Conservation (phyloP, 2,888 invertebrate species). For the Leptopilina myrica region DNA sequence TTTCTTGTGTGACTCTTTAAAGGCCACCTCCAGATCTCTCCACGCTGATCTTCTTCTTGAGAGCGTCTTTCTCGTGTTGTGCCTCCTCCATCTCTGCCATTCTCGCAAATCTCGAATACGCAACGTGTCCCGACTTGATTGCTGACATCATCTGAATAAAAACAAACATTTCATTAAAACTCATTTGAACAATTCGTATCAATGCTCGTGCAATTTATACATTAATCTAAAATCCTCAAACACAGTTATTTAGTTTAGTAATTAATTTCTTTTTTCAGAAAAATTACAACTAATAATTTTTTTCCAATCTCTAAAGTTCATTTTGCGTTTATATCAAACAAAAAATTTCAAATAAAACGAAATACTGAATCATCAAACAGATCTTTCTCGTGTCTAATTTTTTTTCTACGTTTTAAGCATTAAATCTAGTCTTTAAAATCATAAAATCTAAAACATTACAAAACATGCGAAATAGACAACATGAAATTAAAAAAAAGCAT, state of each 20-base stretch:
- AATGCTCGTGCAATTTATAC: not conserved
- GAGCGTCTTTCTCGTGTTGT: slow-evolving; percentile 85
- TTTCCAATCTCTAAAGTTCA: no score
- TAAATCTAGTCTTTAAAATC: not conserved
- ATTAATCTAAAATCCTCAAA: not conserved
- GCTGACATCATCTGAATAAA: slow-evolving; percentile 96
- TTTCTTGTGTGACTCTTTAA: slow-evolving; percentile 77
- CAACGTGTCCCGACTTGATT: slow-evolving; percentile 96
- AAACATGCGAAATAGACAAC: not conserved
- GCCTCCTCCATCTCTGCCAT: slow-evolving; percentile 95
- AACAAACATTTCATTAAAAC: slow-evolving; percentile 7
- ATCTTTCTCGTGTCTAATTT: not conserved
- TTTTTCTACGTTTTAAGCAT: not conserved
- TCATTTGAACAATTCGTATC: not conserved
- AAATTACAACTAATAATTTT: not conserved
- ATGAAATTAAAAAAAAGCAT: slow-evolving; percentile 5
- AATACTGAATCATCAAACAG: no score
- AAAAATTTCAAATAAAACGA: no score
- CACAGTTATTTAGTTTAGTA: not conserved
- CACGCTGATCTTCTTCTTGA: slow-evolving; percentile 88
- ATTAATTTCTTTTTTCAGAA: no score
- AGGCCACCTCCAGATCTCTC: slow-evolving; percentile 97
- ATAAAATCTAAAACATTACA: not conserved
- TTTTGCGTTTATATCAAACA: no score
- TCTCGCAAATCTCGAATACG: slow-evolving; percentile 95